Evolutionary conservation across 2,888 invertebrate genomes (phyloP).

Genomic region (Drosophila lacicola): DNA sequence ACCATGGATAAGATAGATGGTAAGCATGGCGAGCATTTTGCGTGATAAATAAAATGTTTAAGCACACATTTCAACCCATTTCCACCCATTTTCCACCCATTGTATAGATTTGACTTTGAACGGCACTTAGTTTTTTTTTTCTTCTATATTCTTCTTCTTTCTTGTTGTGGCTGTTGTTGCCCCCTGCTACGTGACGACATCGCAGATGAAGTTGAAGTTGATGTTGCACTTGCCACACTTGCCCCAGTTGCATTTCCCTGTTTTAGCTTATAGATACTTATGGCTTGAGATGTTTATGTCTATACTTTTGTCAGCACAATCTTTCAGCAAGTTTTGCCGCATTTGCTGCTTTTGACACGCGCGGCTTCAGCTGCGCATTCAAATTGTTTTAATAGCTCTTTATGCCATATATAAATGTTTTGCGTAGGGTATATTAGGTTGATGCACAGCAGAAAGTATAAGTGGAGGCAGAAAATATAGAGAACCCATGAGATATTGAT

Average conservation of each 20-base stretch:
- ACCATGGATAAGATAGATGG: constrained; percentile 56
- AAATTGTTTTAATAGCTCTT: constrained; percentile 40
- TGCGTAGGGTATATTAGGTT: constrained; percentile 20
- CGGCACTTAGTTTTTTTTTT: constrained; percentile 30
- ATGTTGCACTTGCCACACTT: constrained; percentile 23
- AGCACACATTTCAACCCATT: constrained; percentile 73
- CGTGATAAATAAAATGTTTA: constrained; percentile 80
- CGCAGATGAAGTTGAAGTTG: constrained; percentile 30
- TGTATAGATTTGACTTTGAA: constrained; percentile 78
- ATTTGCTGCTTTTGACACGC: constrained; percentile 74
- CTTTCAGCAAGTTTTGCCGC: constrained; percentile 55
- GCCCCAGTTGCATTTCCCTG: constrained; percentile 31
- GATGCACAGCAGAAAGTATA: background rate
- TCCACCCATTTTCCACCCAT: constrained; percentile 38
- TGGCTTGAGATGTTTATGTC: constrained; percentile 16
- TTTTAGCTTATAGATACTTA: constrained; percentile 32
- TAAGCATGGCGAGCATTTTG: constrained; percentile 63
- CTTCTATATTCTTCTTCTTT: background rate
- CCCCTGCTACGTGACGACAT: constrained; percentile 50
- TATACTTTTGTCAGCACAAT: constrained; percentile 48
- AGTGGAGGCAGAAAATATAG: background rate
- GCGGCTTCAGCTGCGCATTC: constrained; percentile 35
- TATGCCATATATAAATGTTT: constrained; percentile 7
- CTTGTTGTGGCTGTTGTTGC: constrained; percentile 7
- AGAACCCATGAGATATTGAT: background rate